These are phyloP conservation scores for Syngnathus rostellatus DNA, from an alignment of 2,797 vertebrate genomes.

Conservation along the genomic window DNA sequence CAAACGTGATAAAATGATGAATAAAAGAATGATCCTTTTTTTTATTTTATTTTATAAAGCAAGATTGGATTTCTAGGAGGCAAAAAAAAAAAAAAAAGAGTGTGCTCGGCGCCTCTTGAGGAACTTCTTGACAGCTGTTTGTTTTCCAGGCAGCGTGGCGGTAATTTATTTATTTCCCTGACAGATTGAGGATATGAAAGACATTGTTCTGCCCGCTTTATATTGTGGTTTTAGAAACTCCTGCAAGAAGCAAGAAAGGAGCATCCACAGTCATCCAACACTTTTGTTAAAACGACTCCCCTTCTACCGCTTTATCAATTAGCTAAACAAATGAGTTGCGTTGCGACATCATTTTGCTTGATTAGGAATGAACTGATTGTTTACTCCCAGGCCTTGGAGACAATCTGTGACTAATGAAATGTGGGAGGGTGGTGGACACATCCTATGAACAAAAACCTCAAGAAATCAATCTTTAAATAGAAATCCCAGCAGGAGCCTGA, in stretches of 20 bases:
- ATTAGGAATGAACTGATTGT: not conserved
- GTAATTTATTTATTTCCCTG: constrained; percentile 1
- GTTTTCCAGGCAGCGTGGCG: not conserved
- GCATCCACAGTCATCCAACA: not conserved
- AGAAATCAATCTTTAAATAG: not conserved
- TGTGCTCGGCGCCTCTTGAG: not conserved
- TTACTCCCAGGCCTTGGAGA: not conserved
- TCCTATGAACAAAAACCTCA: too few relatives aligned
- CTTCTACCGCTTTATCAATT: not conserved
- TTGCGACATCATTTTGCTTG: not conserved
- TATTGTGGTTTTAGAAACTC: not conserved
- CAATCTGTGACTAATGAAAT: not conserved
- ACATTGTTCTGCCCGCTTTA: not conserved
- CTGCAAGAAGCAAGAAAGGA: not conserved
- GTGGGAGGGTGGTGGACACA: not conserved
- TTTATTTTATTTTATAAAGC: too few relatives aligned
- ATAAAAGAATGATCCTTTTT: not conserved
- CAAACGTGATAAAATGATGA: not conserved
- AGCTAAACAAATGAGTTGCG: not conserved
- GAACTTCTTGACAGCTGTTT: not conserved
- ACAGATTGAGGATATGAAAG: not conserved
- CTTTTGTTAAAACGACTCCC: not conserved
- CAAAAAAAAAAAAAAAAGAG: too few relatives aligned
- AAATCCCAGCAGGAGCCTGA: not conserved
- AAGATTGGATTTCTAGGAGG: too few relatives aligned